Evolutionary conservation across 2,113 vertebrate species (phyloP), one percentile per base, ranked within the genome.

Genomic region (Spea multiplicata): DNA sequence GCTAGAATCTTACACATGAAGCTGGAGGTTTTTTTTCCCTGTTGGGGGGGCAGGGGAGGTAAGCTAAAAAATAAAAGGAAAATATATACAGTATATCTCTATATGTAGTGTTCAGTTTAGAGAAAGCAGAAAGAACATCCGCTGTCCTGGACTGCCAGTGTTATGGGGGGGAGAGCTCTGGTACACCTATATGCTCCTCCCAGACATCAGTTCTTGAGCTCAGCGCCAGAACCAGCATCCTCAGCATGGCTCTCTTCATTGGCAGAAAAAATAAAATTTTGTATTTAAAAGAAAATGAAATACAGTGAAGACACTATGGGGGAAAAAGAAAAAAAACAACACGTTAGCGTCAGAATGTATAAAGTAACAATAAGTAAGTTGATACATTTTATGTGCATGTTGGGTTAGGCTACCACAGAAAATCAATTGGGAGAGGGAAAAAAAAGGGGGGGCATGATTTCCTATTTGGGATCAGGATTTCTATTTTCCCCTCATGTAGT

Each of bases 231-330:
- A 0, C 49, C 0, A 44, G 84, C 84, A 76, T 82, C 84, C 73
- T 30, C 46, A 73, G 83, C 81, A 83, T 45, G 6, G 87, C 84
- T 89, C 87, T 91, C 82, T 52, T 83, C 55, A 2, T 89, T 87
- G 89, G 91, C 87, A 85, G 86, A 84, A 86, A 81, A 81, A 62
- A 84, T 50, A 82, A 72, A 73, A 66, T 80, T 84, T 81, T 30
- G n/a, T 73, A 69, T 79, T 78, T 66, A 88, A 89, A 89, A 88
- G 82, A 83, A 90, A 91, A 86, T 88, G 91, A 92, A 92, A 93
- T 92, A 92, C 90, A 93, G 92, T 92, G 92, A 91, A 93, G 91
- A 92, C 90, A 92, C 92, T 92, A 52, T 68, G 73, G 83, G 1
- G 5, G 82, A 86, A 85, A 84, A 48, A 61, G 81, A 75, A 45